These are phyloP conservation scores for Dallia pectoralis DNA, from an alignment of 2,797 vertebrate species.

Conservation along the genomic window DNA sequence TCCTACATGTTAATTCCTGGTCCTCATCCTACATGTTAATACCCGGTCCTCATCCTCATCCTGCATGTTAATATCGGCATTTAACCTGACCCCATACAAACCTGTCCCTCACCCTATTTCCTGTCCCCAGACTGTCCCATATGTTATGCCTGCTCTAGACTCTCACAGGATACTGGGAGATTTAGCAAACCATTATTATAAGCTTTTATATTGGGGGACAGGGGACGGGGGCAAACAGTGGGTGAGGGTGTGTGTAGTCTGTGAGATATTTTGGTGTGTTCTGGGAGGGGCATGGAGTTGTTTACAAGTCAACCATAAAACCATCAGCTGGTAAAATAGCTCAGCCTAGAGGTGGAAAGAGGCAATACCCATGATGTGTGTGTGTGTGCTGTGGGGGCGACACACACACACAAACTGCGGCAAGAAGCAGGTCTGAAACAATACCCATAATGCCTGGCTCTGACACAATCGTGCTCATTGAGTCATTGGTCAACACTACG, in stretches of 20 bases:
- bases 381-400: background rate
- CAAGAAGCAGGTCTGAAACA: background rate
- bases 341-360: background rate
- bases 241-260: background rate
- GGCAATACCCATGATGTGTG: constrained; percentile 6
- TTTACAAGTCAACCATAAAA: constrained; percentile 29
- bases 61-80: background rate
- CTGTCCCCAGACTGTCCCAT: constrained; percentile 29
- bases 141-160: constrained; percentile 4
- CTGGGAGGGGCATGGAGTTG: background rate
- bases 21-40: no score
- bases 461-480: constrained; percentile 5
- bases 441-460: background rate
- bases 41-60: no score
- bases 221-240: background rate
- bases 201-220: constrained; percentile 6
- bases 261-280: background rate
- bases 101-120: constrained; percentile 31
- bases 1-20: no score
- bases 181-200: background rate
- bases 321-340: constrained; percentile 35
- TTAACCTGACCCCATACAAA: constrained; percentile 11
- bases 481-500: constrained; percentile 16
- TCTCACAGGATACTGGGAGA: constrained; percentile 25
- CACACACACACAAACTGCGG: background rate